A percentile compares a stretch with the other conserved stretches of the same genome.
Evolutionary conservation across 2,113 vertebrate genomes (phyloP).

Genomic region (Ochotona curzoniae): DNA sequence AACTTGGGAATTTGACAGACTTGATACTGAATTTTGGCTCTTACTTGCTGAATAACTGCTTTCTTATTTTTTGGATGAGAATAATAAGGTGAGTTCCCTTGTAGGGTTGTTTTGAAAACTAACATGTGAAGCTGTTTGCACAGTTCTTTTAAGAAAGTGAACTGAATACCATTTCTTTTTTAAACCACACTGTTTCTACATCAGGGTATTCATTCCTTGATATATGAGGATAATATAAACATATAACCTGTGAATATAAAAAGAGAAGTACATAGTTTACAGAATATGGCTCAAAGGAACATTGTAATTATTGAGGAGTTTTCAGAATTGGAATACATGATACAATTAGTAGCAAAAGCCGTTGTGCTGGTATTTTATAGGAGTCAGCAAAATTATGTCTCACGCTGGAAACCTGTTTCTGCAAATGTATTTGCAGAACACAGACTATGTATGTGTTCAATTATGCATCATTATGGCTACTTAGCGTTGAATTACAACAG

Average conservation of each 20-base stretch:
- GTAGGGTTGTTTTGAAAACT: not conserved
- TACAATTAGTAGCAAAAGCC: slow-evolving; percentile 39
- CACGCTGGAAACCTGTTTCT: not conserved
- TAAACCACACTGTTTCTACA: slow-evolving; percentile 3
- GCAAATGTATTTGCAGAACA: not conserved
- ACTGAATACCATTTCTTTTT: not conserved
- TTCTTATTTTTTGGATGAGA: slow-evolving; percentile 45
- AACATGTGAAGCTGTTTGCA: slow-evolving; percentile 18
- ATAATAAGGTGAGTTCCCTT: slow-evolving; percentile 11
- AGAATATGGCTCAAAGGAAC: not conserved
- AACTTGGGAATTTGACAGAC: slow-evolving; percentile 29
- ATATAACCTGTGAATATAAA: not conserved
- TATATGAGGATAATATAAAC: not conserved
- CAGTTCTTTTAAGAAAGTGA: slow-evolving; percentile 10
- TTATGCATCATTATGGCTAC: not conserved
- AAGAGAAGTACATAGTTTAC: slow-evolving; percentile 16
- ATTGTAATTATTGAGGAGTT: slow-evolving; percentile 13
- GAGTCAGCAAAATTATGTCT: not conserved
- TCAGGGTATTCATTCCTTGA: slow-evolving; percentile 18
- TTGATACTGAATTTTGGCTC: slow-evolving; percentile 31
- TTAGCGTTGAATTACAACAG: not conserved
- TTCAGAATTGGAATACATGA: slow-evolving; percentile 2
- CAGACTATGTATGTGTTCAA: not conserved
- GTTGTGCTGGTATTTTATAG: slow-evolving; percentile 25
- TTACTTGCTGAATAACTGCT: not conserved